A percentile compares a stretch with the other conserved stretches of the same genome.
phyloP scores from a whole-genome alignment of 2,113 vertebrate species.

The Myxocyprinus asiaticus region DNA sequence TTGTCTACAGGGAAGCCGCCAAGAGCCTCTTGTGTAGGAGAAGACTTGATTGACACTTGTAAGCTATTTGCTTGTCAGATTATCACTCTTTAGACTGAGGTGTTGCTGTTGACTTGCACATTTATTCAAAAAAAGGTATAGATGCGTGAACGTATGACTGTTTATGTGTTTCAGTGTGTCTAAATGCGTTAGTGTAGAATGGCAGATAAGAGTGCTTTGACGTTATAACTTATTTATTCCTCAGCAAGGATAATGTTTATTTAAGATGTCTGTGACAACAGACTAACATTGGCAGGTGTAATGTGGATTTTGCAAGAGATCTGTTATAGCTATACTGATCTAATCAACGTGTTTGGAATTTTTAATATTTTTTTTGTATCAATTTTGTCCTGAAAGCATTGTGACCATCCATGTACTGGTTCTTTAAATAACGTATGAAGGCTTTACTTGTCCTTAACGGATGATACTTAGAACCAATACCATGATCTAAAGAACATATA shows the following conservation, averaged over 20 bases:
- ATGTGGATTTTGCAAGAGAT: background rate
- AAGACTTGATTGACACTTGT: conserved; percentile 66
- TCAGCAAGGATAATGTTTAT: background rate
- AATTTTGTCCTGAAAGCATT: no score
- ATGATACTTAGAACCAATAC: no score
- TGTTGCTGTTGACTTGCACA: background rate
- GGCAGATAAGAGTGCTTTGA: background rate
- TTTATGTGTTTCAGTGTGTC: background rate
- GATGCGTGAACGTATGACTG: background rate
- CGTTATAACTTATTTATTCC: background rate
- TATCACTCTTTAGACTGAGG: conserved; percentile 52
- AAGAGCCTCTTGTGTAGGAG: conserved; percentile 36
- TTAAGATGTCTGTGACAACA: background rate
- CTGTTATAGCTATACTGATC: background rate
- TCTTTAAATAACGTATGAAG: no score
- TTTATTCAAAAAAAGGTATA: conserved; percentile 53
- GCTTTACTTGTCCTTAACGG: no score
- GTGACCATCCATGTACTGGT: no score
- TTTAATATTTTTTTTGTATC: no score
- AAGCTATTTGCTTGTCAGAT: conserved; percentile 63
- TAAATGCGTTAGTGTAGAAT: conserved; percentile 3
- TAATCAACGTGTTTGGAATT: background rate
- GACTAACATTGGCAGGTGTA: background rate
- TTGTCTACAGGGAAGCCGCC: conserved; percentile 60
- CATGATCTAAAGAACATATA: no score